Base-by-base conservation (phyloP, 1,140 invertebrate genomes). In the Papilio dardanus region DNA sequence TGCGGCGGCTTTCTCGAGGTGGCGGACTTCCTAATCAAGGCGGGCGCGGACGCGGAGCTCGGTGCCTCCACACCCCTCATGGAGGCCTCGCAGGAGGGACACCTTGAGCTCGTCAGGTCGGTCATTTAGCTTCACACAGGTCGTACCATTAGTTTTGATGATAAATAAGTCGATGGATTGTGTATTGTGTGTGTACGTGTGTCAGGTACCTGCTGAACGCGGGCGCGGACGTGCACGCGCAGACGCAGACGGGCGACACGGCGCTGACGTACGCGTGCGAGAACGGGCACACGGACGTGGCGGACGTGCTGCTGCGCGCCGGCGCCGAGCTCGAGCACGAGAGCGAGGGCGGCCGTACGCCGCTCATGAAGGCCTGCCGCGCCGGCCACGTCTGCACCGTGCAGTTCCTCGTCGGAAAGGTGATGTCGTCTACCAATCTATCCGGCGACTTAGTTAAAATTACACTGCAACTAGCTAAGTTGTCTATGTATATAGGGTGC, bases 371-470 rank as follows among this genome's bases (percentile, higher is more conserved):
- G 93, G 98, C 99, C n/a, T 98, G 98, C 79, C 96, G 99, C 87
- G 99, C 99, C 71, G 99, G 99, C n/a, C 99, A 99, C 93, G 94
- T 98, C n/a, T 98, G 98, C 88, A 99, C 99, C 66, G 99, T 99
- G 66, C 98, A 99, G 94, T 98, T 99, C 92, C 95, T 99, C 66
- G 96, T 99, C 75, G 96, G 97, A 50, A 98, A 98, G 94, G 90
- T 91, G 21, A 21, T 37, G 35, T 37, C 12, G 50, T 35, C 0
- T 19, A 8, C 42, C 16, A 0, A 46, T 37, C 42, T 46, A 12
- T 1, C 6, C 12, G 35, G 6, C 8, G 35, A 10, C 12, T 1
- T 37, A n/a, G n/a, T n/a, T n/a, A n/a, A n/a, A n/a, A n/a, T n/a
- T n/a, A n/a, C n/a, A n/a, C n/a, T n/a, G n/a, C n/a, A n/a, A n/a